Conservation (phyloP, 2,797 vertebrate genomes). For the Natrix natrix region DNA sequence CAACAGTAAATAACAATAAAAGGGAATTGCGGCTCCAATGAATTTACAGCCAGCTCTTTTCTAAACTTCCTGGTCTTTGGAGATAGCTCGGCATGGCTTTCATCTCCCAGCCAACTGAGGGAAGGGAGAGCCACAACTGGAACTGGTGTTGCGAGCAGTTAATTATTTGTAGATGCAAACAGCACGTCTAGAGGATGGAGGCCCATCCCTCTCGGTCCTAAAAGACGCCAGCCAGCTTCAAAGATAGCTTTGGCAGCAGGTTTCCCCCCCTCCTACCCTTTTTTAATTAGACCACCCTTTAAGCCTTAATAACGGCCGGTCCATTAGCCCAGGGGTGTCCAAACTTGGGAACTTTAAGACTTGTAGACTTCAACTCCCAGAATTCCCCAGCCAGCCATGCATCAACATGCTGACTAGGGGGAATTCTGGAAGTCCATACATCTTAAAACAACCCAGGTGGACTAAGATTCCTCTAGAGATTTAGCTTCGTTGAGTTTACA, state of each 20-base stretch:
- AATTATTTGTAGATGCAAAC: conserved; percentile 48
- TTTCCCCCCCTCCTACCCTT: background rate
- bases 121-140: conserved; percentile 45
- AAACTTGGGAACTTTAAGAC: background rate
- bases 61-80: conserved; percentile 67
- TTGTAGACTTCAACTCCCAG: background rate
- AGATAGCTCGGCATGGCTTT: conserved; percentile 64
- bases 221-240: conserved; percentile 22
- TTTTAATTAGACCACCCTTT: conserved; percentile 60
- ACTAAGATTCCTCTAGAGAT: background rate
- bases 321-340: conserved; percentile 4
- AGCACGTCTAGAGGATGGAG: conserved; percentile 18
- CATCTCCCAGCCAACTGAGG: conserved; percentile 68
- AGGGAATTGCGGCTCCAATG: conserved; percentile 58
- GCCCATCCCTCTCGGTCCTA: conserved; percentile 1
- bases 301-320: conserved; percentile 61
- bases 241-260: conserved; percentile 9
- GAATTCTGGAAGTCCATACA: background rate
- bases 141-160: conserved; percentile 51
- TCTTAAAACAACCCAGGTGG: background rate
- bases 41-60: conserved; percentile 47
- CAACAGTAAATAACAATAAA: conserved; percentile 66
- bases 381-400: background rate
- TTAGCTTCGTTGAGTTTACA: background rate
- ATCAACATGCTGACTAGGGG: background rate